phyloP scores from a whole-genome alignment of 2,113 vertebrate species.

The Mola mola region DNA sequence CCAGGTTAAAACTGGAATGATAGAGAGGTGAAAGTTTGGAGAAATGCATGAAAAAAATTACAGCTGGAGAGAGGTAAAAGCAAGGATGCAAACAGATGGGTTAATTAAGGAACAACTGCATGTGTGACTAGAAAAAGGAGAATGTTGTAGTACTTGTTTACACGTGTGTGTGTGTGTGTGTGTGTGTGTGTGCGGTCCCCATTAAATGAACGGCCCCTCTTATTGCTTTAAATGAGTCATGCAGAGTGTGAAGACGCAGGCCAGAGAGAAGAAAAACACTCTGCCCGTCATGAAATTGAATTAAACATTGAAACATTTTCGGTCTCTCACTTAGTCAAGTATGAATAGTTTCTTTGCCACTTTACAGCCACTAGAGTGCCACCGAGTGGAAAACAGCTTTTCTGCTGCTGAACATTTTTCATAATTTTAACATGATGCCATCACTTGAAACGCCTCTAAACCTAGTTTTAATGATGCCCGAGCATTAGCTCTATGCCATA shows the following conservation, averaged over 20 bases:
- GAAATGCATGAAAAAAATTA: slow-evolving; percentile 2
- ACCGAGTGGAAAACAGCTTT: slow-evolving; percentile 46
- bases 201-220: slow-evolving; percentile 44
- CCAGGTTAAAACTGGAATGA: slow-evolving; percentile 18
- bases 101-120: slow-evolving; percentile 17
- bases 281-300: slow-evolving; percentile 52
- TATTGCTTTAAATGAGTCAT: slow-evolving; percentile 54
- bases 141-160: background rate
- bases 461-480: slow-evolving; percentile 34
- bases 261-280: slow-evolving; percentile 30
- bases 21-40: slow-evolving; percentile 15
- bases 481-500: slow-evolving; percentile 16
- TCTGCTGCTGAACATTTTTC: slow-evolving; percentile 37
- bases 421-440: slow-evolving; percentile 1
- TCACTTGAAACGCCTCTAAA: slow-evolving; percentile 41
- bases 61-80: background rate
- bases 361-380: slow-evolving; percentile 40
- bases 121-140: slow-evolving; percentile 25
- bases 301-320: slow-evolving; percentile 56
- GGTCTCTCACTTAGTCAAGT: slow-evolving; percentile 55
- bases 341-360: slow-evolving; percentile 42
- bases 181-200: slow-evolving; percentile 1
- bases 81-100: slow-evolving; percentile 19
- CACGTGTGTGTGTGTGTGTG: background rate
- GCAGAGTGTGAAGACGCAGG: slow-evolving; percentile 40